Base-by-base conservation (phyloP, 1,140 invertebrate genomes). In the Heliconius hewitsoni region DNA sequence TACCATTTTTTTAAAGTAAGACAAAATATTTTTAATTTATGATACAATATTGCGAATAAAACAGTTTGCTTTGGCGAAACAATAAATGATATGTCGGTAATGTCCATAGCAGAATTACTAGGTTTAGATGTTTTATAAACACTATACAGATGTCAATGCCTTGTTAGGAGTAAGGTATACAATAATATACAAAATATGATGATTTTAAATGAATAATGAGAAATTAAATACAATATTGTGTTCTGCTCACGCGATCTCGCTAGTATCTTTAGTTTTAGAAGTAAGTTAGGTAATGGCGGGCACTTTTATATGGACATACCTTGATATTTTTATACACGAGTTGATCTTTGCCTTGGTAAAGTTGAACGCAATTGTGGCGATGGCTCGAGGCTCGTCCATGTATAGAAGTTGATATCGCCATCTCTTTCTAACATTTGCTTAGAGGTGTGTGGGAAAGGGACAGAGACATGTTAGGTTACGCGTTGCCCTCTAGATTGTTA, bases 231-330 rank as follows among this genome's bases (percentile, higher is more conserved):
- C 77, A 73, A 89, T 88, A 89, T 91, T 93, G 91, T 94, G 93
- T 94, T 94, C 93, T 90, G 91, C 91, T 94, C 92, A 94, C 88
- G 89, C 87, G 93, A 94, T 94, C 93, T 94, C 93, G 91, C 91
- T 94, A 93, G 91, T 91, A 91, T 90, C 91, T 91, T 93, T 93
- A 93, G 92, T 93, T 93, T 93, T 92, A 91, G 81, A 78, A 89
- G 30, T 94, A 93, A 93, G 91, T 92, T 92, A 93, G 93, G 81
- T 84, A 72, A 72, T 72, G 71, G 34, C 71, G 19, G 30, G 42
- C 73, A 86, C 87, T 89, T 89, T 80, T 74, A 76, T 89, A 82
- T 79, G 84, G 75, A 81, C 60, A 23, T 66, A 66, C 60, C 60
- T 66, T 66, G 60, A 66, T 66, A 66, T 66, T 66, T 66, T 66